phyloP scores from a whole-genome alignment of 2,113 vertebrate genomes.

The Cebus imitator region DNA sequence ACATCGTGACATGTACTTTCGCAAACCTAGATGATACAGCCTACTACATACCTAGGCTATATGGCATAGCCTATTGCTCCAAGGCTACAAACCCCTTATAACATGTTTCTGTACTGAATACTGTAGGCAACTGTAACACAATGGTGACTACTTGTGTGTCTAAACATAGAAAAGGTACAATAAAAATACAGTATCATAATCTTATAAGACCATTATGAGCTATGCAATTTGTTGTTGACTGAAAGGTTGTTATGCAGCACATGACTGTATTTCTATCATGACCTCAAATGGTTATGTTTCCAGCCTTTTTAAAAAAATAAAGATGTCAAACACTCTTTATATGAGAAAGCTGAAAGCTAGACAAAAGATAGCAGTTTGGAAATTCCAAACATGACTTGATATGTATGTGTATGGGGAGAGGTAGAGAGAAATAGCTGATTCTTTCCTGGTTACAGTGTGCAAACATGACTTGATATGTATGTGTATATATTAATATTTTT shows the following conservation, averaged over 20 bases:
- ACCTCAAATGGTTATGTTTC: background rate
- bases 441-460: background rate
- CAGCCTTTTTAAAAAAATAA: background rate
- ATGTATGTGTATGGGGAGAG: too few species aligned
- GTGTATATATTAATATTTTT: background rate
- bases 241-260: background rate
- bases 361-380: background rate
- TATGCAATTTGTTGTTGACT: background rate
- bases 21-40: background rate
- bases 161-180: background rate
- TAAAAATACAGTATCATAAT: background rate
- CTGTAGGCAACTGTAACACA: background rate
- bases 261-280: background rate
- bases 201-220: background rate
- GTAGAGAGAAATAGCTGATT: background rate
- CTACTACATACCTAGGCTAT: background rate
- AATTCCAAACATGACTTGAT: background rate
- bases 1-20: background rate
- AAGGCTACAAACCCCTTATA: background rate
- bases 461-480: background rate
- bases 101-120: background rate
- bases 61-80: background rate
- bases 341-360: slow-evolving; percentile 9
- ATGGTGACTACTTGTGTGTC: background rate
- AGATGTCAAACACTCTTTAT: background rate